Base-by-base conservation (phyloP, 2,113 vertebrate species). In the Spea bombifrons region DNA sequence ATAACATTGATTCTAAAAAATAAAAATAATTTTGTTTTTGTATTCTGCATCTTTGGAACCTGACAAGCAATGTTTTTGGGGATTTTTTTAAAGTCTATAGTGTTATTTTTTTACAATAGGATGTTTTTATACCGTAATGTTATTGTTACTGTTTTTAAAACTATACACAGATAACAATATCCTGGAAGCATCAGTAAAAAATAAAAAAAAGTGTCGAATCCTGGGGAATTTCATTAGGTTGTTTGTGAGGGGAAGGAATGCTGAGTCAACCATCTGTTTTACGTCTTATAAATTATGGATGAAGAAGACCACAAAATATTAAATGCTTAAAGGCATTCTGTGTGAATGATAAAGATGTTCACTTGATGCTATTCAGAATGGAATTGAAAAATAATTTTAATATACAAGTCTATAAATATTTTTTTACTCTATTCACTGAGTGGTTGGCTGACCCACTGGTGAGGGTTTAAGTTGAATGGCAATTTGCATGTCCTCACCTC, bases 251-350 rank as follows among this genome's bases (percentile, higher is more conserved):
- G 48, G 8, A 63, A 49, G 57, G n/a, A 77, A 57, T 49, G 75
- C 75, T 77, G 75, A 77, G 61, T 77, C 75, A 77, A 77, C 75
- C 53, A 70, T 70, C 66, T 77, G 75, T 77, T 77, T 77, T 61
- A 77, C 70, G 61, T 77, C 66, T 77, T 70, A 77, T 70, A 77
- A 69, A 77, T 77, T 77, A 63, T 77, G 75, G 66, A 77, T 70
- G 53, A 77, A 68, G 48, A 49, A 53, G 15, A 49, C 44, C 50
- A 61, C 66, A 57, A 68, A 76, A 76, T 66, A 77, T 76, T 10
- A 5, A 70, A 63, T 48, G 66, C 75, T 63, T 63, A n/a, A 50
- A 55, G 75, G 66, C 46, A 48, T 77, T 70, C 44, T 69, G 52
- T 43, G 8, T 0, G 12, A 70, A 45, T 44, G 55, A 77, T 77